These are phyloP conservation scores for Denticeps clupeoides DNA, from an alignment of 2,797 vertebrate genomes.

Conservation along the genomic window DNA sequence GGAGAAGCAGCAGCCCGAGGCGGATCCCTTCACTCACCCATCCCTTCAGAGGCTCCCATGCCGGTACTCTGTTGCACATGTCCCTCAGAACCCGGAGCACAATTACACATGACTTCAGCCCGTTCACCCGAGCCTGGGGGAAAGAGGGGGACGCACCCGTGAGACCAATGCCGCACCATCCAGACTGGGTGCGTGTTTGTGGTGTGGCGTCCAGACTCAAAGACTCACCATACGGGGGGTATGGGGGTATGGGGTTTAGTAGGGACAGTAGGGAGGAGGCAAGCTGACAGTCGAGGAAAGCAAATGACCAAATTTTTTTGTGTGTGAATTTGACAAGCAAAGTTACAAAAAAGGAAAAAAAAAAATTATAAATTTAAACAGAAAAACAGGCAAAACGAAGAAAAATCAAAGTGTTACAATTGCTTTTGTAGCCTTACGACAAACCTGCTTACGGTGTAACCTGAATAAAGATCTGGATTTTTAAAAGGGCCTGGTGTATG, in stretches of 20 bases:
- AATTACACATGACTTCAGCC: slow-evolving; percentile 97
- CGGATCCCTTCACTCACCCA: slow-evolving; percentile 72
- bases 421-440: slow-evolving; percentile 77
- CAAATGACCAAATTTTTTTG: too few relatives aligned
- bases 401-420: slow-evolving; percentile 56
- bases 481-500: slow-evolving; percentile 2
- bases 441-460: too few relatives aligned
- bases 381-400: slow-evolving; percentile 50
- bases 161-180: neutral
- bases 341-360: slow-evolving; percentile 32
- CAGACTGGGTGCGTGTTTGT: neutral
- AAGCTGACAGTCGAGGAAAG: too few relatives aligned
- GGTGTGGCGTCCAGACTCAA: too few relatives aligned
- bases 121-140: slow-evolving; percentile 94
- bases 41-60: slow-evolving; percentile 92
- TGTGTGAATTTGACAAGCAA: slow-evolving; percentile 36
- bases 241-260: too few relatives aligned
- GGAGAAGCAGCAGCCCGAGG: too few relatives aligned
- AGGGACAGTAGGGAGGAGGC: too few relatives aligned
- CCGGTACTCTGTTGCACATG: slow-evolving; percentile 91
- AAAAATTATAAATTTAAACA: slow-evolving; percentile 51
- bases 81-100: slow-evolving; percentile 94
- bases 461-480: too few relatives aligned
- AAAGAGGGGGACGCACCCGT: slow-evolving; percentile 53
- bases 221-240: too few relatives aligned